Evolutionary conservation across 2,113 vertebrate species (phyloP).

Genomic region (Campylomormyrus numenius): DNA sequence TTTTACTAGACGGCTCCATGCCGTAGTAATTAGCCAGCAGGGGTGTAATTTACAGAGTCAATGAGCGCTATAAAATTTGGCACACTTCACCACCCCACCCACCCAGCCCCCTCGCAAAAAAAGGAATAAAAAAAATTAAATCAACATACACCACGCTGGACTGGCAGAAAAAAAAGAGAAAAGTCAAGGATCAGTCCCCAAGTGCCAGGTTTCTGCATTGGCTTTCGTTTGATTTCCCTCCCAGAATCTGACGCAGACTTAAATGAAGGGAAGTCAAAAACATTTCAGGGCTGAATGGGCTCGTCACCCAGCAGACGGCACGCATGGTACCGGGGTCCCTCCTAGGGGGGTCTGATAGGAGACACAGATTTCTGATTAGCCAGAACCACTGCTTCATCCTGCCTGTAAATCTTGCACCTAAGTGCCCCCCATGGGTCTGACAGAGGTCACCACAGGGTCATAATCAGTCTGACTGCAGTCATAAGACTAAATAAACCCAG

Average conservation of each 20-base stretch:
- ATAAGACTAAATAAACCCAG: neutral
- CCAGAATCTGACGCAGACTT: neutral
- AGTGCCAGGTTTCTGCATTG: neutral
- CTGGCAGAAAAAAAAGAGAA: neutral
- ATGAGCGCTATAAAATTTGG: conserved; percentile 20
- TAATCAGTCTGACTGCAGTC: neutral
- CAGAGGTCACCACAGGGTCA: neutral
- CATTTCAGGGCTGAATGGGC: neutral
- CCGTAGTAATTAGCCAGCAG: conserved; percentile 28
- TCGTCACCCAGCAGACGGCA: neutral
- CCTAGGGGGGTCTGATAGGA: neutral
- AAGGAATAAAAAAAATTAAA: conserved; percentile 14
- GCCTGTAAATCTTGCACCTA: neutral
- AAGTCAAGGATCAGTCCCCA: neutral
- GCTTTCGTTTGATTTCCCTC: neutral
- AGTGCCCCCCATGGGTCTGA: neutral
- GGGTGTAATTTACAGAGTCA: conserved; percentile 32
- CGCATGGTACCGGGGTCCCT: neutral
- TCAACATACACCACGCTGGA: neutral
- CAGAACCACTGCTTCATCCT: neutral
- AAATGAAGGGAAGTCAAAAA: neutral
- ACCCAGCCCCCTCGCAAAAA: neutral
- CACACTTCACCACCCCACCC: neutral
- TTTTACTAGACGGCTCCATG: conserved; percentile 14
- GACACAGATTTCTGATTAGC: neutral